Conservation (phyloP, 2,888 invertebrate genomes). For the Heterodera filipjevi region DNA sequence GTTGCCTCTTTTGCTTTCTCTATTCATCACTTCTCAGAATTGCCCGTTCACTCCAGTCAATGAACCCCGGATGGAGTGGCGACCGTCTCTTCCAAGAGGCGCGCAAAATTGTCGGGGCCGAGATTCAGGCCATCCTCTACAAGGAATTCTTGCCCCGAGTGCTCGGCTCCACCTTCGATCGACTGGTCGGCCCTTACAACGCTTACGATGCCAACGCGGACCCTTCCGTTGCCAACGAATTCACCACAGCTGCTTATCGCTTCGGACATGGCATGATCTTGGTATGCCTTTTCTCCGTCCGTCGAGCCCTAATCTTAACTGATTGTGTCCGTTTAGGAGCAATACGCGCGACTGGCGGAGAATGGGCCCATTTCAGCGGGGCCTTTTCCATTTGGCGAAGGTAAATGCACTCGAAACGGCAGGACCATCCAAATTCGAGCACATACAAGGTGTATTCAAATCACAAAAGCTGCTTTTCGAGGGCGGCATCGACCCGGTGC, state of each 20-base stretch:
- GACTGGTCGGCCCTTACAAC: conserved; percentile 77
- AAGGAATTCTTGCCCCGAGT: conserved; percentile 87
- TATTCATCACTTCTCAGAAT: conserved; percentile 70
- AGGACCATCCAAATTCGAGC: conserved; percentile 70
- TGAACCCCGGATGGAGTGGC: conserved; percentile 91
- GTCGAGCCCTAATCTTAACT: too few species aligned
- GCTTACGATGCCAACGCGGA: conserved; percentile 81
- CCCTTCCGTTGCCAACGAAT: conserved; percentile 88
- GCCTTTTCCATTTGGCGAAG: conserved; percentile 84
- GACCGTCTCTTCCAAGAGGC: conserved; percentile 84
- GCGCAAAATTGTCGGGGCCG: conserved; percentile 81
- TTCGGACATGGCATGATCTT: conserved; percentile 96
- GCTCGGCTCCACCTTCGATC: conserved; percentile 77
- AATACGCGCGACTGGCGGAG: conserved; percentile 81
- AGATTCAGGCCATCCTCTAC: conserved; percentile 67
- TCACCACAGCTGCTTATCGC: conserved; percentile 89
- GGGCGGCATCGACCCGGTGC: conserved; percentile 91
- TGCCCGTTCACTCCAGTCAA: conserved; percentile 75
- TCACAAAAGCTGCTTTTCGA: conserved; percentile 93
- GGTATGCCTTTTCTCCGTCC: conserved; percentile 67
- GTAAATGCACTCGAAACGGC: conserved; percentile 66
- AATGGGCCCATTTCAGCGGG: conserved; percentile 84
- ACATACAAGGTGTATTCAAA: conserved; percentile 67
- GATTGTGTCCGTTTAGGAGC: conserved; percentile 56
- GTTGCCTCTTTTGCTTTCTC: neutral